Base-by-base conservation (phyloP, 2,797 vertebrate genomes). In the Triplophysa bombifrons region DNA sequence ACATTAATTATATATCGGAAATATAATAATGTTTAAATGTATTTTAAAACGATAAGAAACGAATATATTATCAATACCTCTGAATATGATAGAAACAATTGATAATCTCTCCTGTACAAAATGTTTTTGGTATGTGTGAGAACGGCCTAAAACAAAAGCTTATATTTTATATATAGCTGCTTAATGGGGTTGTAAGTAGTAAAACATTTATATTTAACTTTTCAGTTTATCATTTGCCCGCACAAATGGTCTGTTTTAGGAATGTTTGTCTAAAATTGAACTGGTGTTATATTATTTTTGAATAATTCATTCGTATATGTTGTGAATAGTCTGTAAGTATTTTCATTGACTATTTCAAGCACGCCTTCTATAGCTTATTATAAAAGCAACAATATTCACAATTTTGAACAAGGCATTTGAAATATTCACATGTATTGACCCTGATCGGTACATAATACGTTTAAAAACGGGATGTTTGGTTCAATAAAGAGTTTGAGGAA, bases 381-480 rank as follows among this genome's bases (percentile, higher is more conserved):
- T 9, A 17, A 64, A 64, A 60, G 65, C 53, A 60, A 41, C 51
- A 68, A 34, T 3, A 10, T 66, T 66, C 25, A n/a, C 10, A 34
- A 60, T 6, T 50, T 41, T 50, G 2, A 48, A 60, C n/a, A 55
- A 34, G 19, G 50, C 50, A 20, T 76, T 56, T 56, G 0, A 76
- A 61, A 22, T 50, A 22, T 50, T 25, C 41, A 3, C 7, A 3
- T 13, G 41, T 61, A 53, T 71, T 41, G n/a, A 60, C 55, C 44
- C 20, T 34, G 46, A 44, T 55, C 73, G 1, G 50, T 48, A 5
- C 25, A 30, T 12, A 74, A 63, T 3, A 53, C 13, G 25, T 19
- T 17, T 63, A 44, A 74, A 87, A 8, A 27, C 51, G 77, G 64
- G 67, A 86, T 82, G 82, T 74, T 84, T 80, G 72, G 76, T 63